phyloP scores from a whole-genome alignment of 2,888 invertebrate genomes.

The Keiferia lycopersicella region DNA sequence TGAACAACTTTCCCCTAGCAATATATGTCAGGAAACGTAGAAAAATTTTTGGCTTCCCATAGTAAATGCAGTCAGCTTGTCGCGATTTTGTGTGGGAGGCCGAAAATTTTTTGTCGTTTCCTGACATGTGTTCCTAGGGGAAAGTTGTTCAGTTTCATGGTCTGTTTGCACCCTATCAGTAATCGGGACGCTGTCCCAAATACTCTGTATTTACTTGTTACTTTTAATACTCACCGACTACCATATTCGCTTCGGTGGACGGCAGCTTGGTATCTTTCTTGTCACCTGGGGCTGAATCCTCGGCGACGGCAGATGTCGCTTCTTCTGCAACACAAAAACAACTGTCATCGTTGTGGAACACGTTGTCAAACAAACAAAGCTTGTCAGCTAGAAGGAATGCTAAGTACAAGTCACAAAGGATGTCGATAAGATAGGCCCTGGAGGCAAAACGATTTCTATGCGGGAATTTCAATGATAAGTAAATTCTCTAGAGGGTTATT shows the following conservation, averaged over 20 bases:
- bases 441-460: neutral
- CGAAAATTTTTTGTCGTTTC: no score
- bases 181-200: no score
- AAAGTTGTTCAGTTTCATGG: no score
- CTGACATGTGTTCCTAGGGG: no score
- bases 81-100: no score
- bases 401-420: neutral
- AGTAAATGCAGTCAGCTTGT: no score
- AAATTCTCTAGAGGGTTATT: no score
- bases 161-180: no score
- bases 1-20: no score
- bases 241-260: conserved; percentile 71
- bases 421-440: neutral
- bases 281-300: conserved; percentile 50
- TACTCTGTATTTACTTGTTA: neutral
- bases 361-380: neutral
- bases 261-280: conserved; percentile 63
- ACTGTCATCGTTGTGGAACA: neutral
- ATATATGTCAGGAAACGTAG: no score
- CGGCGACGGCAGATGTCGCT: conserved; percentile 52
- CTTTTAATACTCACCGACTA: conserved; percentile 63
- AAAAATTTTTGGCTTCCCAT: no score
- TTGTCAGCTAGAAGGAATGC: neutral
- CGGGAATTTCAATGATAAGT: neutral
- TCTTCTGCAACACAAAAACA: conserved; percentile 58